These are phyloP conservation scores for Mormyrus proboscirostris DNA, from an alignment of 2,797 vertebrate species.

Conservation along the genomic window DNA sequence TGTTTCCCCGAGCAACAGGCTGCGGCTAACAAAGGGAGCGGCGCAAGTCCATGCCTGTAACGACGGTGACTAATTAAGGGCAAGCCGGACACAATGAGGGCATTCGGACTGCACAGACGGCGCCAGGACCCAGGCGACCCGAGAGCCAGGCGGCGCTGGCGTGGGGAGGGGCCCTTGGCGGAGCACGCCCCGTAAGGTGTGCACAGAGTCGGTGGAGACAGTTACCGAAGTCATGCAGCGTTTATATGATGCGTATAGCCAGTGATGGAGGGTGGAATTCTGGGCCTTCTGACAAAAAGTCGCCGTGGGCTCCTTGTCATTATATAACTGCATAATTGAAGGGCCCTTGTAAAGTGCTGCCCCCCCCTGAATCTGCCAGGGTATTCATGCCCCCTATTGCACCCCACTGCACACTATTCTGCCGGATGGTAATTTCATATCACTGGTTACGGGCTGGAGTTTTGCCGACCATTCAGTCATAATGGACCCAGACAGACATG, in stretches of 20 bases:
- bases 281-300: background rate
- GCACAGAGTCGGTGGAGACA: background rate
- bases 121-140: background rate
- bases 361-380: background rate
- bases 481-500: background rate
- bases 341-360: background rate
- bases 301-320: background rate
- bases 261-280: background rate
- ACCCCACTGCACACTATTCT: background rate
- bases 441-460: background rate
- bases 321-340: background rate
- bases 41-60: slow-evolving; percentile 47
- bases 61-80: slow-evolving; percentile 55
- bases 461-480: background rate
- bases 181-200: background rate
- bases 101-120: slow-evolving; percentile 40
- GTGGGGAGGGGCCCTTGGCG: background rate
- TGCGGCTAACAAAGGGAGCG: slow-evolving; percentile 48
- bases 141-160: background rate
- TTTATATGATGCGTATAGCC: background rate
- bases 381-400: background rate
- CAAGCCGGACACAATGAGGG: slow-evolving; percentile 50
- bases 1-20: slow-evolving; percentile 59
- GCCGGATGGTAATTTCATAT: background rate
- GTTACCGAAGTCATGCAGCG: background rate